These are phyloP conservation scores for Prunella strophiata DNA, from an alignment of 2,797 vertebrate genomes.

Conservation along the genomic window DNA sequence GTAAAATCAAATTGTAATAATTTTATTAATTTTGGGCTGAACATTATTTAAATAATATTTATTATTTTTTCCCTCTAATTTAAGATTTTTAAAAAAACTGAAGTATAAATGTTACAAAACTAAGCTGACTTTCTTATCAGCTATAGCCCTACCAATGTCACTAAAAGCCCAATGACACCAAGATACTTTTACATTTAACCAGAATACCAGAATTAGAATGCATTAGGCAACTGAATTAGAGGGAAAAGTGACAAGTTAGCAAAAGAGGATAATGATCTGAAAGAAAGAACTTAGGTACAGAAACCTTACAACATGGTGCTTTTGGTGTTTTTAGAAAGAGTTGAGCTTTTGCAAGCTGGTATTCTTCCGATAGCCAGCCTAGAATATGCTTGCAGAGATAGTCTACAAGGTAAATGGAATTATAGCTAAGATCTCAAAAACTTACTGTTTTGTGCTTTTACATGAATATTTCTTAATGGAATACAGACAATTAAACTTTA, in stretches of 20 bases:
- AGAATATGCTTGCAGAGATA: neutral
- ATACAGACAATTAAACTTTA: neutral
- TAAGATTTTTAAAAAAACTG: neutral
- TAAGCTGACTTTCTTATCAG: neutral
- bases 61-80: neutral
- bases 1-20: neutral
- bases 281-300: neutral
- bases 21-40: neutral
- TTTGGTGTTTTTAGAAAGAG: neutral
- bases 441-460: neutral
- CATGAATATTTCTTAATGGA: neutral
- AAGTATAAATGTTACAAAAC: neutral
- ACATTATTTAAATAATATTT: neutral
- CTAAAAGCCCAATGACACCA: neutral
- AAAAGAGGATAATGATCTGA: neutral
- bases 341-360: neutral
- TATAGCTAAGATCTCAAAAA: neutral
- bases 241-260: neutral
- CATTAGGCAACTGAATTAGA: neutral
- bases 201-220: neutral
- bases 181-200: neutral
- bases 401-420: neutral
- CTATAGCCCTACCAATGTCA: neutral
- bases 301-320: neutral
- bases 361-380: neutral